Evolutionary conservation across 1,140 invertebrate genomes (phyloP).

Genomic region (Zaprionus nigranus): DNA sequence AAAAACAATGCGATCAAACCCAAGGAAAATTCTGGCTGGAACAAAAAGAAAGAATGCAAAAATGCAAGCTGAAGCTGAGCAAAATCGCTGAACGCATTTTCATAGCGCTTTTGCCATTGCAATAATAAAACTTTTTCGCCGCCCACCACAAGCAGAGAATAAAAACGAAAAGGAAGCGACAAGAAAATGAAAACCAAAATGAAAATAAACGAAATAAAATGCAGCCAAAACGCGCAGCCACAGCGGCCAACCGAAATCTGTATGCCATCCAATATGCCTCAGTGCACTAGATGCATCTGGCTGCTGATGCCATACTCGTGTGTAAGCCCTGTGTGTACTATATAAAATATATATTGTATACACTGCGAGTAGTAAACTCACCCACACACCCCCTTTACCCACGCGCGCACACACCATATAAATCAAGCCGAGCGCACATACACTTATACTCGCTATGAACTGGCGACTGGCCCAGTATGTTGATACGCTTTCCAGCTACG

Average conservation of each 20-base stretch:
- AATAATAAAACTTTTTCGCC: conserved; percentile 77
- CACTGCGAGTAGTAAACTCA: conserved; percentile 18
- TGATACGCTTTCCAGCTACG: background rate
- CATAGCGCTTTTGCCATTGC: conserved; percentile 56
- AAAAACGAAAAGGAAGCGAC: conserved; percentile 17
- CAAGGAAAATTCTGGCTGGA: conserved; percentile 1
- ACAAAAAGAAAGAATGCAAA: conserved; percentile 39
- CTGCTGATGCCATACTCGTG: conserved; percentile 11
- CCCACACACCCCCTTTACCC: background rate
- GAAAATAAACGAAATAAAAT: conserved; percentile 17
- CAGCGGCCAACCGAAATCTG: conserved; percentile 72
- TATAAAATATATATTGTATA: conserved; percentile 31
- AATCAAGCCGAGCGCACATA: conserved; percentile 68
- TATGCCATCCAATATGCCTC: conserved; percentile 58
- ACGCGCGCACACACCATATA: conserved; percentile 50
- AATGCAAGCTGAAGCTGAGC: conserved; percentile 45
- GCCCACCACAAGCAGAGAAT: conserved; percentile 32
- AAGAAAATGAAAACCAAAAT: conserved; percentile 55
- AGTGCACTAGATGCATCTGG: conserved; percentile 37
- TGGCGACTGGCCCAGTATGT: conserved; percentile 38
- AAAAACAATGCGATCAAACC: background rate
- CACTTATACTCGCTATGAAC: conserved; percentile 64
- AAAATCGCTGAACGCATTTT: conserved; percentile 76
- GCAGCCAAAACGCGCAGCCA: conserved; percentile 54
- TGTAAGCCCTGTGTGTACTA: conserved; percentile 10